phyloP scores from a whole-genome alignment of 2,888 invertebrate species.

The Resseliella maxima region DNA sequence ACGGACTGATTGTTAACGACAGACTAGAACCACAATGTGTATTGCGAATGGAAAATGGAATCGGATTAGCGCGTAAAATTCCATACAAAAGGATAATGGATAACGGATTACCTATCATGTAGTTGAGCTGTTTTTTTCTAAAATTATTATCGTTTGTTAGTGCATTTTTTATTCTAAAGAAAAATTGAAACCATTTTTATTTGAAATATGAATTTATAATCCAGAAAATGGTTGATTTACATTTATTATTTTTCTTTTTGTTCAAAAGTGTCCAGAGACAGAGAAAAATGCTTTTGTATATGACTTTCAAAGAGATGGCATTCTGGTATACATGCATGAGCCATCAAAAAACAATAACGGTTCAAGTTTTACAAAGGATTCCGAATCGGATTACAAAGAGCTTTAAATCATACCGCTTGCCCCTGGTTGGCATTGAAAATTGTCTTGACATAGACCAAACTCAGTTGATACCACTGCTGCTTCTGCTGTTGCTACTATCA shows the following conservation, averaged over 20 bases:
- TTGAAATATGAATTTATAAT: too few species aligned
- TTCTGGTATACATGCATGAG: background rate
- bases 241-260: too few species aligned
- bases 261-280: too few species aligned
- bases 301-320: too few species aligned
- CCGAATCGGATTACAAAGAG: constrained; percentile 7
- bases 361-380: background rate
- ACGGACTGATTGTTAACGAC: background rate
- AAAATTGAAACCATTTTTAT: too few species aligned
- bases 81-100: background rate
- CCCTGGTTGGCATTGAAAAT: background rate
- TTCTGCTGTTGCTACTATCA: background rate
- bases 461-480: background rate
- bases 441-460: background rate
- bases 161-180: too few species aligned
- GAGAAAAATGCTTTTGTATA: too few species aligned
- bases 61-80: background rate
- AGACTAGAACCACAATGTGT: background rate
- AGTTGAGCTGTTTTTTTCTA: too few species aligned
- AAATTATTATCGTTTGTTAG: too few species aligned
- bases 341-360: constrained; percentile 12
- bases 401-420: background rate
- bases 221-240: too few species aligned
- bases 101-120: too few species aligned
- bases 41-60: background rate